A percentile compares a stretch with the other conserved stretches of the same genome.
Conservation (phyloP, 2,797 vertebrate genomes). For the Xerus rutilus region DNA sequence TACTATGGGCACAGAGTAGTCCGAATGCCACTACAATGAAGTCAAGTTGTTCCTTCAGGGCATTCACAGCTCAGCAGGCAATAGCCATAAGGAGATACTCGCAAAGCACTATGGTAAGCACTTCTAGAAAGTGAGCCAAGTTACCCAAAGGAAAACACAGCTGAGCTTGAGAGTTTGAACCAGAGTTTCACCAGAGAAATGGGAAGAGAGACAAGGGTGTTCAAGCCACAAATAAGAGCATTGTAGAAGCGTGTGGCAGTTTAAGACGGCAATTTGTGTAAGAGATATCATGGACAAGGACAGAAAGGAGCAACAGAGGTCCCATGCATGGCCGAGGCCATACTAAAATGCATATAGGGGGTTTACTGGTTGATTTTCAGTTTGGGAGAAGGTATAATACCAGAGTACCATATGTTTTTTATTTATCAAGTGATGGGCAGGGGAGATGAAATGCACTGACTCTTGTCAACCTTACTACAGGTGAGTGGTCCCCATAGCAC, state of each 20-base stretch:
- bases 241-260: too few relatives aligned
- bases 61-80: background rate
- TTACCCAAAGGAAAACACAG: background rate
- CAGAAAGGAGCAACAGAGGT: accelerated
- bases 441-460: background rate
- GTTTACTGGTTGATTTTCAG: background rate
- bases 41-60: background rate
- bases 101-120: too few relatives aligned
- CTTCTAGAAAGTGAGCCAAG: background rate
- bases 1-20: background rate
- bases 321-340: accelerated
- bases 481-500: background rate
- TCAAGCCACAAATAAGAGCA: background rate
- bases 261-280: background rate
- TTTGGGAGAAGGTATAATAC: background rate
- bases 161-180: background rate
- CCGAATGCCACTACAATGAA: background rate
- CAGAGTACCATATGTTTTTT: background rate
- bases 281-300: background rate
- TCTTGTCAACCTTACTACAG: background rate
- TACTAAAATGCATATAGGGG: background rate
- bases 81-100: background rate
- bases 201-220: background rate
- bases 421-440: background rate
- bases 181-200: background rate